These are phyloP conservation scores for Teleiodes luculella DNA, from an alignment of 2,888 invertebrate genomes.

Conservation along the genomic window DNA sequence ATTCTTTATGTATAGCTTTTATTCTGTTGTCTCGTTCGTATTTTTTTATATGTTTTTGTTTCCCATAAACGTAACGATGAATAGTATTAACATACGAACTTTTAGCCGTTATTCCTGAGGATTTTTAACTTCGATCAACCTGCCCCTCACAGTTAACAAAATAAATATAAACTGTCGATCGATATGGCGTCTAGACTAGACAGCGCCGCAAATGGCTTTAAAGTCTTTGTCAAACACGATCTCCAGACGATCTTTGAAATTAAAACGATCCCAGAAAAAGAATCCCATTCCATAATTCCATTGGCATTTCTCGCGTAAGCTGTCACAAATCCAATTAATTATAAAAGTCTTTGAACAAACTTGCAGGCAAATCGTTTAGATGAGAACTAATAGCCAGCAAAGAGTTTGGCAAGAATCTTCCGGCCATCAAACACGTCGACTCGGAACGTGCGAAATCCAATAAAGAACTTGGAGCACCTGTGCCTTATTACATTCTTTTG, in stretches of 20 bases:
- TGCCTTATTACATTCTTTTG: conserved; percentile 76
- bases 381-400: conserved; percentile 64
- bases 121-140: background rate
- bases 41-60: background rate
- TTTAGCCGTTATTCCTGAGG: background rate
- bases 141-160: conserved; percentile 4
- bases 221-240: conserved; percentile 7
- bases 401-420: conserved; percentile 73
- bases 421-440: conserved; percentile 74
- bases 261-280: background rate
- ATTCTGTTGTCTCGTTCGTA: background rate
- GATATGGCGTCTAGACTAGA: conserved; percentile 9
- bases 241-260: conserved; percentile 2
- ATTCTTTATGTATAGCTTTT: no score
- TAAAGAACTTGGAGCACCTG: conserved; percentile 75
- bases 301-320: background rate
- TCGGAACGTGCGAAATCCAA: conserved; percentile 75
- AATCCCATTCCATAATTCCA: background rate
- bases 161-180: conserved; percentile 10
- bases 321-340: conserved; percentile 6
- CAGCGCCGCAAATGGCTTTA: conserved; percentile 7
- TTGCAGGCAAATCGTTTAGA: conserved; percentile 35
- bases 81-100: background rate
- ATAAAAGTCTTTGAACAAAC: conserved; percentile 6
- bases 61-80: no score